Conservation (phyloP, 1,140 invertebrate species). For the Capitella teleta region DNA sequence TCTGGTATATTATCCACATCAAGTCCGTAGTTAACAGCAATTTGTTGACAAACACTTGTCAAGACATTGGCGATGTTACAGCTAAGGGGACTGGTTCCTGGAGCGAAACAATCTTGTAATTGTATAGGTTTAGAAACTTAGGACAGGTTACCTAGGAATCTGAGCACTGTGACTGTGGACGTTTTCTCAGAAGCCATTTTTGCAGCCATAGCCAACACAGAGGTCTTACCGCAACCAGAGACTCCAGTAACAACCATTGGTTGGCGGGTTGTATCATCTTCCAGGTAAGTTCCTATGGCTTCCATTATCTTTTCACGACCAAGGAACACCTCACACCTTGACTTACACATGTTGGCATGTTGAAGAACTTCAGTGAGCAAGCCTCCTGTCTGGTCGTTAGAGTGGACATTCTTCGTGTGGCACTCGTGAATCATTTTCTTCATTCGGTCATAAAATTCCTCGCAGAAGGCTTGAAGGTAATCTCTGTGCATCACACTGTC, state of each 20-base stretch:
- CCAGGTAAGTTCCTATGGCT: slow-evolving; percentile 61
- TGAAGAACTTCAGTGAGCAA: slow-evolving; percentile 69
- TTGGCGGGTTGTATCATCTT: slow-evolving; percentile 27
- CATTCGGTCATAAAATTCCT: no score
- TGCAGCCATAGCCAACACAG: slow-evolving; percentile 25
- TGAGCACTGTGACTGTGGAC: slow-evolving; percentile 69
- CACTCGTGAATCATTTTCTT: no score
- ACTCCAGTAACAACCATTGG: slow-evolving; percentile 27
- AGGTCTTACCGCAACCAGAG: slow-evolving; percentile 30
- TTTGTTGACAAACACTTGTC: neutral
- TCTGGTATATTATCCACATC: neutral
- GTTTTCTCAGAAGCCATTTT: slow-evolving; percentile 25
- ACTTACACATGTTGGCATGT: slow-evolving; percentile 86
- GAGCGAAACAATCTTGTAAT: no score
- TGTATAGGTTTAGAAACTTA: no score
- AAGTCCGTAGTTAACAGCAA: neutral
- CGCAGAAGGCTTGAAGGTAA: no score
- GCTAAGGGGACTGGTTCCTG: neutral
- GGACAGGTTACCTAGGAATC: slow-evolving; percentile 60
- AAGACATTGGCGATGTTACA: neutral
- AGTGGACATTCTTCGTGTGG: no score
- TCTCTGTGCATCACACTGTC: no score
- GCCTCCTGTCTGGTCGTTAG: neutral
- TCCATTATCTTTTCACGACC: slow-evolving; percentile 72
- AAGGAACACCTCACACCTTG: slow-evolving; percentile 84